Evolutionary conservation across 2,113 vertebrate species (phyloP), one percentile per base, ranked within the genome.

Genomic region (Vulpes vulpes): DNA sequence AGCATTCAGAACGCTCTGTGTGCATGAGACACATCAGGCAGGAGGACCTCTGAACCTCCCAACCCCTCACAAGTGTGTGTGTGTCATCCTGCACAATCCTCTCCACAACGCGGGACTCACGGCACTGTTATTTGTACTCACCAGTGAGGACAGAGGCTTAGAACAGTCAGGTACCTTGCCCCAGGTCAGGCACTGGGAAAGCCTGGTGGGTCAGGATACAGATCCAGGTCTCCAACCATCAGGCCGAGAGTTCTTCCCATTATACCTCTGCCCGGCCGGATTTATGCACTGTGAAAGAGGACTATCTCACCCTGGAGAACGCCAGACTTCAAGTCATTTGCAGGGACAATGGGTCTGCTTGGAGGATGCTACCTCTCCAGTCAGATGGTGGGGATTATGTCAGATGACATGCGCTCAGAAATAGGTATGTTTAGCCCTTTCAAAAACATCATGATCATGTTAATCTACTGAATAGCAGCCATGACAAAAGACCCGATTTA

Each of bases 311-410:
- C 6, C 8, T 12, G n/a, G 55, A 79, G 53, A 38, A 25, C 2
- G 1, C 27, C 55, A 32, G 65, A 9, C 27, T 10, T 60, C 60
- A 11, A 49, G 15, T 35, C 85, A 49, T 71, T 79, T 57, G 73
- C 43, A 60, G 32, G 74, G 59, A 87, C 84, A 57, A 35, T 22
- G 67, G 30, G 14, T 78, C 94, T 88, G 89, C 71, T 71, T 11
- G 3, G 76, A 93, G 69, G 73, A 91, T 19, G 35, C 16, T 3
- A 38, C 59, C 59, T 85, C 86, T 93, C 43, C 93, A 15, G 51
- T 96, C 65, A 93, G 83, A 94, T 19, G 67, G 19, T 32, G 53
- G 32, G 65, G n/a, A 30, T 73, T 64, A 38, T 55, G 88, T 95
- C 88, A 1, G 2, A 71, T 19, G 92, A 81, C 89, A 53, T 1